Conservation (phyloP, 2,888 invertebrate genomes). For the Rhodophaea formosa region DNA sequence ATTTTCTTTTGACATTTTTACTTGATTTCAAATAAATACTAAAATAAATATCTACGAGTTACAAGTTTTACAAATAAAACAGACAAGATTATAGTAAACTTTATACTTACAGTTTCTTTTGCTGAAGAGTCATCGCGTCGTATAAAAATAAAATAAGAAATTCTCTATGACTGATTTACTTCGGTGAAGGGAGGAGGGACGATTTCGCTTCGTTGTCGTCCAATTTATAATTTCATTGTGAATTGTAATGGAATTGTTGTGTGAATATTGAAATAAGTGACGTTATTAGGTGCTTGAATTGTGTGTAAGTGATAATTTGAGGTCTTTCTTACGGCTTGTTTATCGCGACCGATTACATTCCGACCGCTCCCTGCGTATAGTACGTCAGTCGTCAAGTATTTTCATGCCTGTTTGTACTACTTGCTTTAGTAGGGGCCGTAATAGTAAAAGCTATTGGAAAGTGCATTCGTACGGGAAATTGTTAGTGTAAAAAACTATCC, state of each 20-base stretch:
- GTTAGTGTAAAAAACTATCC: conserved; percentile 70
- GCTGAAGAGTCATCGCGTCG: conserved; percentile 16
- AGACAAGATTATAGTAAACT: too few species aligned
- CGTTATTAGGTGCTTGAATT: conserved; percentile 52
- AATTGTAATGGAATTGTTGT: conserved; percentile 59
- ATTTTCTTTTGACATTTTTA: too few species aligned
- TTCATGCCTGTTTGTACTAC: conserved; percentile 78
- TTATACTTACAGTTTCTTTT: conserved; percentile 1
- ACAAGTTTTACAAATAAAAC: too few species aligned
- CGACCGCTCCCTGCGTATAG: conserved; percentile 78
- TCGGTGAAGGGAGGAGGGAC: conserved; percentile 73
- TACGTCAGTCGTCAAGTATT: conserved; percentile 74
- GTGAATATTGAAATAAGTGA: conserved; percentile 60
- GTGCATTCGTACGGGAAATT: conserved; percentile 71
- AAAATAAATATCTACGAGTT: too few species aligned
- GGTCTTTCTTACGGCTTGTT: conserved; percentile 40
- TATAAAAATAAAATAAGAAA: conserved; percentile 25
- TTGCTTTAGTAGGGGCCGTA: conserved; percentile 68
- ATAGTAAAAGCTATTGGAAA: conserved; percentile 80
- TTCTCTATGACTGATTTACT: conserved; percentile 70
- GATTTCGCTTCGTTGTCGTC: conserved; percentile 77
- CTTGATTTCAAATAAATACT: too few species aligned
- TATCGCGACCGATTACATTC: conserved; percentile 59
- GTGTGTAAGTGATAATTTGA: conserved; percentile 50
- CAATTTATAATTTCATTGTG: conserved; percentile 62